Conservation (phyloP, 2,888 invertebrate species). For the Tiliacea aurago region DNA sequence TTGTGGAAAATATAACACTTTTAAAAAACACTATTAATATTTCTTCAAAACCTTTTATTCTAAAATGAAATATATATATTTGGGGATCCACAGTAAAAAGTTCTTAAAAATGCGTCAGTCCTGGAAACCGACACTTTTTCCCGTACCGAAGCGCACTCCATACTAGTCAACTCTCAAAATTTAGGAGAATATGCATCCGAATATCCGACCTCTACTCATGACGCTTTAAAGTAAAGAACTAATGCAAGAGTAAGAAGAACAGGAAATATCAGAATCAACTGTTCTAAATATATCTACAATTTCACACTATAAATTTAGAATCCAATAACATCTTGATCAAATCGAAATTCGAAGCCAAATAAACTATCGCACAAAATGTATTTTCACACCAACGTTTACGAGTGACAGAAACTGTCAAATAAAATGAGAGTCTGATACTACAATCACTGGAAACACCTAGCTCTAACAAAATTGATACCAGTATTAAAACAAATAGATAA, state of each 20-base stretch:
- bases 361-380: slow-evolving; percentile 35
- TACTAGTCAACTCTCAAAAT: too few species aligned
- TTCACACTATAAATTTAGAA: neutral
- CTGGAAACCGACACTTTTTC: too few species aligned
- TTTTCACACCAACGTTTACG: slow-evolving; percentile 37
- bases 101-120: too few species aligned
- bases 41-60: too few species aligned
- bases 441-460: slow-evolving; percentile 42
- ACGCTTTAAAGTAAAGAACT: too few species aligned
- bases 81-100: too few species aligned
- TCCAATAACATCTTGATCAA: slow-evolving; percentile 12
- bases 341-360: slow-evolving; percentile 20
- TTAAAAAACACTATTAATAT: too few species aligned
- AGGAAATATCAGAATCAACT: neutral
- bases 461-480: slow-evolving; percentile 57
- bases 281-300: neutral
- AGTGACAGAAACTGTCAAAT: slow-evolving; percentile 50
- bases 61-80: too few species aligned
- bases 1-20: too few species aligned
- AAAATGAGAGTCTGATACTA: slow-evolving; percentile 42
- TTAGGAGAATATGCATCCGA: too few species aligned
- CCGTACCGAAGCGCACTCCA: too few species aligned
- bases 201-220: too few species aligned
- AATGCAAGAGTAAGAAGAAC: neutral
- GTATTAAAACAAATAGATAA: slow-evolving; percentile 69